Percentiles rank a stretch among this genome's conserved stretches.
These are phyloP conservation scores for Zaprionus nigranus DNA, from an alignment of 1,140 invertebrate species.

Conservation along the genomic window DNA sequence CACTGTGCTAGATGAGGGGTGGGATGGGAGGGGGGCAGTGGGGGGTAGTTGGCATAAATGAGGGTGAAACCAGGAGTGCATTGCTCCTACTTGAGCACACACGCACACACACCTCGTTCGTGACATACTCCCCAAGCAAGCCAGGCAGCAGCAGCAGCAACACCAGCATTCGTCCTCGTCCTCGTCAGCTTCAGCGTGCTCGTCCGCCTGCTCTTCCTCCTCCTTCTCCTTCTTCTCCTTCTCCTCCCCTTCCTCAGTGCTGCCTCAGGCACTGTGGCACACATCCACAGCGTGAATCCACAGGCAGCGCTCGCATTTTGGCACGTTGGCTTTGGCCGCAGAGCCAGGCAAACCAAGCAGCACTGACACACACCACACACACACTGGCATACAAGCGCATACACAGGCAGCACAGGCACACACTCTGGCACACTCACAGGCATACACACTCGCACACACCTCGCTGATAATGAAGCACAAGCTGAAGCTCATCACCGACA, in stretches of 20 bases:
- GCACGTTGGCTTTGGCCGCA: conserved; percentile 49
- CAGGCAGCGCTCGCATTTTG: conserved; percentile 41
- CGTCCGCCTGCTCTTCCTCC: neutral
- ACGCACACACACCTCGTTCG: conserved; percentile 31
- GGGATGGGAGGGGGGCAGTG: neutral
- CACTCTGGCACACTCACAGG: neutral
- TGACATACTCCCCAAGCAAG: conserved; percentile 65
- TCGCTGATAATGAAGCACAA: conserved; percentile 44
- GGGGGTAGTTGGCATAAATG: neutral
- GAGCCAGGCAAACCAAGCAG: neutral
- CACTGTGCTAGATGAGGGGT: neutral
- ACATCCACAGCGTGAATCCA: conserved; percentile 19
- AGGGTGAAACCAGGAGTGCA: conserved; percentile 58
- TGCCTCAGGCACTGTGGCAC: conserved; percentile 30
- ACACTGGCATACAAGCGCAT: neutral
- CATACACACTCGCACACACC: conserved; percentile 22
- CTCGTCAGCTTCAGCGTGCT: conserved; percentile 1
- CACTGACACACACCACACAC: neutral
- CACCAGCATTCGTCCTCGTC: conserved; percentile 45
- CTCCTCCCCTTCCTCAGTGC: conserved; percentile 10
- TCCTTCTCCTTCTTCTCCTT: conserved; percentile 24
- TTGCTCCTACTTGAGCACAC: conserved; percentile 74
- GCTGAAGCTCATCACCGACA: conserved; percentile 39
- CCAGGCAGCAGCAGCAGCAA: conserved; percentile 14
- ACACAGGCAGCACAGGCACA: too few relatives aligned